Evolutionary conservation across 2,113 vertebrate genomes (phyloP), one percentile per base, ranked within the genome.

Genomic region (Myotis lucifugus): DNA sequence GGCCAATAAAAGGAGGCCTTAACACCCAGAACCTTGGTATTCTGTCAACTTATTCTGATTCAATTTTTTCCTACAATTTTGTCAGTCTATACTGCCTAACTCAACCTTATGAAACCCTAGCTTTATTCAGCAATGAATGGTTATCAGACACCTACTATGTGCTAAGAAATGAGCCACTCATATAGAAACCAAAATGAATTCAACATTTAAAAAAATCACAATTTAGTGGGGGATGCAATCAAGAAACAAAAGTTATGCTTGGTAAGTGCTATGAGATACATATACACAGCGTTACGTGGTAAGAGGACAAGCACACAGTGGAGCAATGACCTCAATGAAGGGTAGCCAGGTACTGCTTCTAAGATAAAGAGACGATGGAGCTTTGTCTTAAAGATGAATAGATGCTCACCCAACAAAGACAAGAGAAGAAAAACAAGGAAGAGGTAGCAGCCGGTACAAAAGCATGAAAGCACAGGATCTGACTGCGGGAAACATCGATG

Each of bases 141-240:
- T 50, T 74, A 87, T 64, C 50, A 74, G 59, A 46, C 10, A n/a
- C 29, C 14, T 64, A 64, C 27, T 78, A 77, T 3, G 17, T 40
- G n/a, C 19, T 77, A 92, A 92, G n/a, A 94, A 83, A 79, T 92
- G 42, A 48, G 46, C 15, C 66, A 70, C 21, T 72, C 59, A 7
- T 59, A 61, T 1, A 67, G 48, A 78, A 88, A 61, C 48, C 1
- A 40, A 94, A 69, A 37, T 9, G 72, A 93, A 54, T 34, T 46
- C 34, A 17, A 59, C 37, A 15, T 76, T 23, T 64, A 69, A 73
- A 67, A 48, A 78, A 23, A 2, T 74, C 86, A 70, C 52, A 88
- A n/a, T 37, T 61, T 32, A 85, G 82, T 73, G 54, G 25, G 42
- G 15, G 29, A 21, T 14, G 77, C 40, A 48, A n/a, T 14, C 9